Percentiles rank a stretch among this genome's conserved stretches.
Evolutionary conservation across 2,888 invertebrate species (phyloP).

Genomic region (Trichopoda pennipes): DNA sequence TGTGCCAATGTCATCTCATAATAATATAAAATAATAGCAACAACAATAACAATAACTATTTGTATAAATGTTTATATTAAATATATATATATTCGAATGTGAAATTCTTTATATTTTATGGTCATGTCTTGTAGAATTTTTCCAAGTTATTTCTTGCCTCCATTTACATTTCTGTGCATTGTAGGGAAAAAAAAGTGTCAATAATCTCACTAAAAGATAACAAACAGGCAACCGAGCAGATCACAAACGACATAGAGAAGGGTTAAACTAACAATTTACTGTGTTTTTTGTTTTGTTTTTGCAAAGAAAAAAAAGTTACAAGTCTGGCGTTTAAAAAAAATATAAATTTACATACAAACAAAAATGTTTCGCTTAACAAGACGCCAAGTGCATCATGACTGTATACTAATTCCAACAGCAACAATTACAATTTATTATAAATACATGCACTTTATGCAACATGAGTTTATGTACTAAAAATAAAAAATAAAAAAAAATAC

Average conservation of each 20-base stretch:
- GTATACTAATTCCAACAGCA: slow-evolving; percentile 18
- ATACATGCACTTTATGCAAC: slow-evolving; percentile 13
- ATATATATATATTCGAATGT: slow-evolving; percentile 25
- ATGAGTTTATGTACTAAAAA: neutral
- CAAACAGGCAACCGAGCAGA: slow-evolving; percentile 45
- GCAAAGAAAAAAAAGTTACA: slow-evolving; percentile 20
- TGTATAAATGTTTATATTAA: slow-evolving; percentile 12
- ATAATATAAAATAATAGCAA: slow-evolving; percentile 25
- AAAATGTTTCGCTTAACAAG: slow-evolving; percentile 45
- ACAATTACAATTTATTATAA: neutral
- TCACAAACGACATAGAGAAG: slow-evolving; percentile 26
- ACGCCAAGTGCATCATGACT: slow-evolving; percentile 63
- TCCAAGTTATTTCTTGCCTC: slow-evolving; percentile 1
- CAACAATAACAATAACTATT: slow-evolving; percentile 16
- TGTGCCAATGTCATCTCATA: slow-evolving; percentile 52
- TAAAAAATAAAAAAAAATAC: slow-evolving; percentile 5
- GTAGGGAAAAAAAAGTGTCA: slow-evolving; percentile 59
- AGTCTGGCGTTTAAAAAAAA: slow-evolving; percentile 38
- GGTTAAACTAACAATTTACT: slow-evolving; percentile 53
- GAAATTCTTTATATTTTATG: slow-evolving; percentile 51
- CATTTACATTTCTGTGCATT: slow-evolving; percentile 24
- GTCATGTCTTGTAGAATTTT: slow-evolving; percentile 30
- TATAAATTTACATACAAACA: slow-evolving; percentile 36
- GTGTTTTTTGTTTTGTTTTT: slow-evolving; percentile 18
- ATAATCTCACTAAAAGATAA: slow-evolving; percentile 57